Conservation (phyloP, 2,113 vertebrate species). For the Anarrhichthys ocellatus region DNA sequence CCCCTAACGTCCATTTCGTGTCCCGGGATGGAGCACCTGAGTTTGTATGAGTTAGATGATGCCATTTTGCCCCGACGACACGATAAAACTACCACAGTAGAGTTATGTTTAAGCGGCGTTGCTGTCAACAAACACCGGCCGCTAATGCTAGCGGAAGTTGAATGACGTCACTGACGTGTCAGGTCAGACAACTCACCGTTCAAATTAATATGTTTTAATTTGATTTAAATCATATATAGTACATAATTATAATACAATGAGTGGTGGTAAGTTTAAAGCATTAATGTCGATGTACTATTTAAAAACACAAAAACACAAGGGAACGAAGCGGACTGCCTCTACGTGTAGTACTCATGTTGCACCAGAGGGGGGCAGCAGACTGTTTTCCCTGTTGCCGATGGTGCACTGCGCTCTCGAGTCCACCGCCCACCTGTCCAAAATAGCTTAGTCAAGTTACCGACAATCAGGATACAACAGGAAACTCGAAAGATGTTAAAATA, state of each 20-base stretch:
- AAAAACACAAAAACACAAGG: neutral
- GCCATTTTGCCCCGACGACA: slow-evolving; percentile 74
- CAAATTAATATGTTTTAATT: neutral
- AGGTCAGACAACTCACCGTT: neutral
- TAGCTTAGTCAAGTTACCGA: neutral
- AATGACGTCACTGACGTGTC: slow-evolving; percentile 42
- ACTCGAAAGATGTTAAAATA: neutral
- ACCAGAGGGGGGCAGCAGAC: slow-evolving; percentile 25
- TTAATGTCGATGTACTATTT: neutral
- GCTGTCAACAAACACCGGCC: slow-evolving; percentile 72
- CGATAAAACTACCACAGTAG: slow-evolving; percentile 6
- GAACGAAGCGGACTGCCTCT: neutral
- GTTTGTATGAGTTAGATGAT: slow-evolving; percentile 84
- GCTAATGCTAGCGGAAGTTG: slow-evolving; percentile 67
- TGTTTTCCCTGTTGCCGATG: neutral
- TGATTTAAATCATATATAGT: neutral
- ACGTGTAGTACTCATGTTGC: neutral
- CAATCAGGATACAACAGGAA: neutral
- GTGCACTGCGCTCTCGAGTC: slow-evolving; percentile 17
- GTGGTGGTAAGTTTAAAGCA: neutral
- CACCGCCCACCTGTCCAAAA: slow-evolving; percentile 12
- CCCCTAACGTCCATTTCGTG: slow-evolving; percentile 96
- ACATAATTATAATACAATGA: too few species aligned
- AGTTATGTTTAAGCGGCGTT: slow-evolving; percentile 46
- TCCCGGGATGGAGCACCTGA: slow-evolving; percentile 90